These are phyloP conservation scores for Tetranychus truncatus DNA, from an alignment of 2,888 invertebrate species.

Conservation along the genomic window DNA sequence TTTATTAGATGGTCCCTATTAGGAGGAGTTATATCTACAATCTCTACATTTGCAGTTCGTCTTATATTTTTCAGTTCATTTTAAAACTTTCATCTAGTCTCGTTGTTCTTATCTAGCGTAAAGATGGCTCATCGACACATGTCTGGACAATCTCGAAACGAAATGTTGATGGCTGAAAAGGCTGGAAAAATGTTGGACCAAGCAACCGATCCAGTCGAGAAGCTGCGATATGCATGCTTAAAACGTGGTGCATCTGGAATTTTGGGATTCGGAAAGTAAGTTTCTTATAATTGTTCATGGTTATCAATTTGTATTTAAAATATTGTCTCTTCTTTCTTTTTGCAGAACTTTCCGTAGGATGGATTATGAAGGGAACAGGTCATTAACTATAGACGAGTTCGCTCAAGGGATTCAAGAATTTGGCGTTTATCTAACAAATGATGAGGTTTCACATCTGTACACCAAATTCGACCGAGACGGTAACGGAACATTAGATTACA, in stretches of 20 bases:
- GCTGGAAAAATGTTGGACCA: conserved; percentile 37
- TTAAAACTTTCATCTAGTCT: not conserved
- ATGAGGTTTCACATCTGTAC: conserved; percentile 49
- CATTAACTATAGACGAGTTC: conserved; percentile 62
- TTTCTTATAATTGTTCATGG: not conserved
- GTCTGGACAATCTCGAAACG: conserved; percentile 54
- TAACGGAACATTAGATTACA: conserved; percentile 63
- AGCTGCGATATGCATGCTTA: conserved; percentile 52
- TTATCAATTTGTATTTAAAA: not conserved
- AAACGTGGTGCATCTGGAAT: conserved; percentile 71
- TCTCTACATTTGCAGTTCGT: no score
- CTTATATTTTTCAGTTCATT: no score
- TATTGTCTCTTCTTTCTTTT: conserved; percentile 14
- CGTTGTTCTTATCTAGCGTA: not conserved
- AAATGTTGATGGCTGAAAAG: conserved; percentile 57
- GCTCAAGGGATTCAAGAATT: conserved; percentile 54
- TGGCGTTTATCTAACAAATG: conserved; percentile 42
- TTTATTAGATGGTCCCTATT: no score
- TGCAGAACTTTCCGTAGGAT: conserved; percentile 61
- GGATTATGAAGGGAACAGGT: conserved; percentile 75
- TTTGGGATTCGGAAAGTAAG: conserved; percentile 62
- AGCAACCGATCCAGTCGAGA: conserved; percentile 60
- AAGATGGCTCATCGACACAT: conserved; percentile 36
- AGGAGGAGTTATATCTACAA: no score
- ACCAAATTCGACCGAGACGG: conserved; percentile 58